Conservation (phyloP, 1,140 invertebrate species). For the Dendrolimus kikuchii region DNA sequence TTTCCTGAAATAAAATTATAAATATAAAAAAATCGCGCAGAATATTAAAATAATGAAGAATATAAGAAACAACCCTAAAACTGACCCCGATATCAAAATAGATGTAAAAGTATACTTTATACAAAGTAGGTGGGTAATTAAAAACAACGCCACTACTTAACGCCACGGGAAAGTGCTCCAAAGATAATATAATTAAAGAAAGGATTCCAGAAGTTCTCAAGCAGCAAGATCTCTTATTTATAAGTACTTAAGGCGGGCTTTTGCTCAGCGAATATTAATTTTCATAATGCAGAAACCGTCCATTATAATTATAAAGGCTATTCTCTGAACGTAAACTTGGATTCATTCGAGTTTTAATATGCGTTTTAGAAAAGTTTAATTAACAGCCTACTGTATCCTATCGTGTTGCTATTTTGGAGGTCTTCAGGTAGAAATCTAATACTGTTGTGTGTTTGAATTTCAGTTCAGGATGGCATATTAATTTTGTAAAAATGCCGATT, state of each 20-base stretch:
- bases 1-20: too few relatives aligned
- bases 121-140: constrained; percentile 17
- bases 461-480: too few relatives aligned
- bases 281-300: constrained; percentile 30
- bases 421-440: too few relatives aligned
- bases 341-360: neutral
- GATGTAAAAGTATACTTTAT: constrained; percentile 7
- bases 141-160: constrained; percentile 27
- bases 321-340: constrained; percentile 10
- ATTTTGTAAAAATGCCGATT: too few relatives aligned
- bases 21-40: too few relatives aligned
- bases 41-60: too few relatives aligned
- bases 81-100: constrained; percentile 12
- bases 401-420: too few relatives aligned
- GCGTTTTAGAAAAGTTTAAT: neutral
- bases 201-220: constrained; percentile 39
- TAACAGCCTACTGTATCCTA: neutral
- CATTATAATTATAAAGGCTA: constrained; percentile 28
- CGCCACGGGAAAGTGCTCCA: constrained; percentile 19
- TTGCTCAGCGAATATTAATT: constrained; percentile 46
- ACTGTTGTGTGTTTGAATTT: too few relatives aligned
- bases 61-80: neutral
- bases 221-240: constrained; percentile 46
- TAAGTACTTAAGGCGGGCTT: constrained; percentile 23
- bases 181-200: constrained; percentile 46